These are phyloP conservation scores for Triplophysa rosa DNA, from an alignment of 2,113 vertebrate genomes.

Conservation along the genomic window DNA sequence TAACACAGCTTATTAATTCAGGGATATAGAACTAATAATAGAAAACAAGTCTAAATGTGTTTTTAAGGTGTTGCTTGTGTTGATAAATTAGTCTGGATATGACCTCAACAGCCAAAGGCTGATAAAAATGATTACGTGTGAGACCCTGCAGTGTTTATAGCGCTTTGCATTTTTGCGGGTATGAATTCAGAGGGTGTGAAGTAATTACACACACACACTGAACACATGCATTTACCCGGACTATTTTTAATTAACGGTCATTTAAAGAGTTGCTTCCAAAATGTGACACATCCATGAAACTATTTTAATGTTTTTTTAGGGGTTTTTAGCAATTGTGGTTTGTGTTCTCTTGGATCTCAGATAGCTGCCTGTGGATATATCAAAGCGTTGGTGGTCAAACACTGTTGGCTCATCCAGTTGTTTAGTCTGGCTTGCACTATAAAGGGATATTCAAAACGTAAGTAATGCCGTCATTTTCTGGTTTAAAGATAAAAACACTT, in stretches of 20 bases:
- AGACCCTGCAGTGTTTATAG: background rate
- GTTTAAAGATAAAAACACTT: background rate
- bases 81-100: background rate
- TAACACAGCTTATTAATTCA: background rate
- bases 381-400: conserved; percentile 79
- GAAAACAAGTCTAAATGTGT: background rate
- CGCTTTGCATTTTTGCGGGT: background rate
- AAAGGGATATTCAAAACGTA: conserved; percentile 85
- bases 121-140: background rate
- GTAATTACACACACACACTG: background rate
- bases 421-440: conserved; percentile 96
- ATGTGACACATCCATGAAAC: background rate
- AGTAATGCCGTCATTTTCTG: conserved; percentile 50
- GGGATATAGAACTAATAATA: background rate
- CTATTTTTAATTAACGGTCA: background rate
- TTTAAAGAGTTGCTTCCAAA: background rate
- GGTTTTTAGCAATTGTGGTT: background rate
- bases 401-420: conserved; percentile 94
- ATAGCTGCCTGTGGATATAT: conserved; percentile 97
- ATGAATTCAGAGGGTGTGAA: background rate
- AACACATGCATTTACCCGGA: background rate
- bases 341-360: conserved; percentile 72
- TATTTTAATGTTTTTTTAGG: background rate
- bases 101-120: background rate
- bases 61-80: background rate